Percentiles rank a stretch among this genome's conserved stretches.
Evolutionary conservation across 2,888 invertebrate genomes (phyloP).

Genomic region (Nephrotoma flavescens): DNA sequence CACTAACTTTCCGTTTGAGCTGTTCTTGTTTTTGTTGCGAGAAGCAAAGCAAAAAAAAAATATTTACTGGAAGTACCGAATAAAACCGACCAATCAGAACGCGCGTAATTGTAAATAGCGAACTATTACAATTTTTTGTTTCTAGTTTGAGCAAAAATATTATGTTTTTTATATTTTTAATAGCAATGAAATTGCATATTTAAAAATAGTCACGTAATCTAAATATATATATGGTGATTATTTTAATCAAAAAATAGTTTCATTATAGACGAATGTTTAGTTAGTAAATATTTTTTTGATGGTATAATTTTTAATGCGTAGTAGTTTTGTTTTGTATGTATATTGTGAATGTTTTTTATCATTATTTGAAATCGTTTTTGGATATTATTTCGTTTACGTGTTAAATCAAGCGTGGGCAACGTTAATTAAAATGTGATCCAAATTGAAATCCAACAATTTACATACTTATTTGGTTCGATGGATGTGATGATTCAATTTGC

Average conservation of each 20-base stretch:
- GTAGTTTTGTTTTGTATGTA: not conserved
- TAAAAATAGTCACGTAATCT: not conserved
- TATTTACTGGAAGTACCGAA: not conserved
- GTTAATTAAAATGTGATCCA: no score
- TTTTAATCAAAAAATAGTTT: not conserved
- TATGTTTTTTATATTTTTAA: not conserved
- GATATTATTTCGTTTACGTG: no score
- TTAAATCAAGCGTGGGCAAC: no score
- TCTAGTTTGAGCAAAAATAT: not conserved
- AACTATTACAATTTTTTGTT: not conserved
- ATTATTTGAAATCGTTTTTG: no score
- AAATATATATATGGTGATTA: not conserved
- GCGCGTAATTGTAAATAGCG: not conserved
- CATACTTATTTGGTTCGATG: no score
- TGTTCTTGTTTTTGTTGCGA: not conserved
- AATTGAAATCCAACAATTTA: no score
- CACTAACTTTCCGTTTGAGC: conserved; percentile 1
- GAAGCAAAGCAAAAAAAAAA: not conserved
- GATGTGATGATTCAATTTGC: no score
- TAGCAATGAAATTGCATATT: not conserved
- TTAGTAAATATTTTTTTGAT: not conserved
- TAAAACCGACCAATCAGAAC: not conserved
- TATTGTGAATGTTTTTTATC: no score
- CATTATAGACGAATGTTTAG: no score
- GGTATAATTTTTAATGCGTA: not conserved